Conservation (phyloP, 2,113 vertebrate genomes). For the Trematomus loennbergii region DNA sequence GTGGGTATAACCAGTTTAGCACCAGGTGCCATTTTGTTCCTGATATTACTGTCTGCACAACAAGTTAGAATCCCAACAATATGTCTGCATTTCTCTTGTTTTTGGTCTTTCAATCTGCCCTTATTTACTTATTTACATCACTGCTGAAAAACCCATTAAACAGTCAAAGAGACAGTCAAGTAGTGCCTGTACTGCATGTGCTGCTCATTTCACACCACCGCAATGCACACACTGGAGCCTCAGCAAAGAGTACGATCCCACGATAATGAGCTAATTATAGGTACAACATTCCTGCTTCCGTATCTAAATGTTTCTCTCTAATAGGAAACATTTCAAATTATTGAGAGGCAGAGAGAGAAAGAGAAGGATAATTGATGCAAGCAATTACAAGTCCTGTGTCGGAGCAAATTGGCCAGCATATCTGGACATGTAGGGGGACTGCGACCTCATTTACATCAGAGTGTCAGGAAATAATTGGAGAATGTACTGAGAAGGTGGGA, state of each 20-base stretch:
- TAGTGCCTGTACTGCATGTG: constrained; percentile 40
- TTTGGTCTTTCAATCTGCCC: constrained; percentile 24
- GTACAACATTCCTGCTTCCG: constrained; percentile 77
- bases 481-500: constrained; percentile 77
- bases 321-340: constrained; percentile 84
- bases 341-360: constrained; percentile 73
- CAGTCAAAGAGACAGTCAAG: constrained; percentile 42
- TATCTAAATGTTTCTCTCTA: constrained; percentile 81
- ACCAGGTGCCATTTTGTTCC: background rate
- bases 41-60: constrained; percentile 25
- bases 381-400: constrained; percentile 85
- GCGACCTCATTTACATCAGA: constrained; percentile 82
- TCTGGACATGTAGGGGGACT: constrained; percentile 80
- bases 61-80: constrained; percentile 22
- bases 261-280: constrained; percentile 85
- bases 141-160: constrained; percentile 52
- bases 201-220: constrained; percentile 58
- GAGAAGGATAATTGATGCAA: constrained; percentile 83
- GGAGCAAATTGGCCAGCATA: constrained; percentile 84
- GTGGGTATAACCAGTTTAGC: background rate
- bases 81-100: background rate
- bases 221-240: constrained; percentile 31
- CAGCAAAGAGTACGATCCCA: constrained; percentile 53
- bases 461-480: constrained; percentile 82
- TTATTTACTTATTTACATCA: constrained; percentile 37